Evolutionary conservation across 2,797 vertebrate species (phyloP).

Genomic region (Chaetodon trifasciatus): DNA sequence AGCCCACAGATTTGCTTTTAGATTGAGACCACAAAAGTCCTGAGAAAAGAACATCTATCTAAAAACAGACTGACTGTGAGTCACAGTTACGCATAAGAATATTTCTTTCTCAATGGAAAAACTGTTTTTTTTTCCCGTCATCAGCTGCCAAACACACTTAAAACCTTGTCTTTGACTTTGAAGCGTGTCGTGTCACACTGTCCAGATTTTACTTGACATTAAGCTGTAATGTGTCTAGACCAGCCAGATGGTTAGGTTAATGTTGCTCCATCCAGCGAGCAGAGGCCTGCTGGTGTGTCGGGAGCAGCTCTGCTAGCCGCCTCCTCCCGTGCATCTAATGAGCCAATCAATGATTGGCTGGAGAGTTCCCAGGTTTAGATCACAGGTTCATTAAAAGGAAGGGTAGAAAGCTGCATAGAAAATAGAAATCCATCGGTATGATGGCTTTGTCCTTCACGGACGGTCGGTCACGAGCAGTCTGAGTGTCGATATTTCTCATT

Average conservation of each 20-base stretch:
- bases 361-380: conserved; percentile 43
- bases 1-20: conserved; percentile 22
- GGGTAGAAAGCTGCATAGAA: conserved; percentile 25
- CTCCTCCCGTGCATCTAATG: conserved; percentile 58
- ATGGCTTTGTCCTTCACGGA: conserved; percentile 61
- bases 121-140: conserved; percentile 5
- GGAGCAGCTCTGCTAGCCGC: conserved; percentile 23
- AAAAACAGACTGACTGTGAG: conserved; percentile 19
- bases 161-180: conserved; percentile 40
- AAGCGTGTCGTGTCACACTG: neutral
- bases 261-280: conserved; percentile 52
- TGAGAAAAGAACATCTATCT: neutral
- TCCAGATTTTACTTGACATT: conserved; percentile 54
- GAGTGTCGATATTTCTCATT: conserved; percentile 62
- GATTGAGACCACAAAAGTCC: conserved; percentile 13
- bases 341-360: conserved; percentile 58
- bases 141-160: conserved; percentile 8
- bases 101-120: conserved; percentile 15
- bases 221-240: conserved; percentile 64
- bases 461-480: conserved; percentile 19
- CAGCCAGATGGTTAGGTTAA: conserved; percentile 74
- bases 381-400: conserved; percentile 56
- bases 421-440: conserved; percentile 26
- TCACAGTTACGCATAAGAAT: conserved; percentile 13
- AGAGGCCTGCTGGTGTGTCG: conserved; percentile 35